Evolutionary conservation across 2,113 vertebrate genomes (phyloP), one percentile per base, ranked within the genome.

Genomic region (Trematocara macrostoma): DNA sequence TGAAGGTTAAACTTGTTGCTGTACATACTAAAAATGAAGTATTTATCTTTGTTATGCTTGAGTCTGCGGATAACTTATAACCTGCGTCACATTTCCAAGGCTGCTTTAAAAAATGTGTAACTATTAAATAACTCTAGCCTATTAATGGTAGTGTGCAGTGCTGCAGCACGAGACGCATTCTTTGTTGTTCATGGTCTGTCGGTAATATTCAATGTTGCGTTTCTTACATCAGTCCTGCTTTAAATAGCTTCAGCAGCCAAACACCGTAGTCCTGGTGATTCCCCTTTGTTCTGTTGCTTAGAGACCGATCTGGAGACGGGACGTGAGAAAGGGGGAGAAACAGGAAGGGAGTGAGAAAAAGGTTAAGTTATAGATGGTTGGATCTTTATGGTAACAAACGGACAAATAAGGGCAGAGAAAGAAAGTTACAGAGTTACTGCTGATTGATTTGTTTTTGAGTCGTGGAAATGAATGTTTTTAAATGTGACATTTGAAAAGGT

Each of bases 221-320:
- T 40, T 74, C 59, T 89, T 84, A 23, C 84, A 84, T 88, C 76
- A 35, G 81, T 69, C 18, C 80, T 40, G 82, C 85, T 90, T 92
- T 90, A 91, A 93, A 91, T 90, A 90, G 87, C 81, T 55, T 82
- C 8, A 71, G 20, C 76, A 61, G 76, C 80, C 61, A 81, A 69
- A 87, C 85, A 8, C 84, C 5, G 81, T 83, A 69, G 90, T 81
- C 86, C 29, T 56, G 61, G 87, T 55, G 80, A 92, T 87, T 89
- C 69, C 83, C 85, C 55, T 88, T 89, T 93, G 78, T 86, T 82
- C 71, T 5, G 94, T 94, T 94, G 91, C 94, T 87, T 90, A n/a
- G 94, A 91, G 85, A 94, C 92, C 1, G 85, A 90, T 89, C 23
- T 61, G 64, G 82, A 88, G 88, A 86, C 31, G 10, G 64, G 67